phyloP scores from a whole-genome alignment of 2,113 vertebrate genomes.

The Rhinolophus sinicus region DNA sequence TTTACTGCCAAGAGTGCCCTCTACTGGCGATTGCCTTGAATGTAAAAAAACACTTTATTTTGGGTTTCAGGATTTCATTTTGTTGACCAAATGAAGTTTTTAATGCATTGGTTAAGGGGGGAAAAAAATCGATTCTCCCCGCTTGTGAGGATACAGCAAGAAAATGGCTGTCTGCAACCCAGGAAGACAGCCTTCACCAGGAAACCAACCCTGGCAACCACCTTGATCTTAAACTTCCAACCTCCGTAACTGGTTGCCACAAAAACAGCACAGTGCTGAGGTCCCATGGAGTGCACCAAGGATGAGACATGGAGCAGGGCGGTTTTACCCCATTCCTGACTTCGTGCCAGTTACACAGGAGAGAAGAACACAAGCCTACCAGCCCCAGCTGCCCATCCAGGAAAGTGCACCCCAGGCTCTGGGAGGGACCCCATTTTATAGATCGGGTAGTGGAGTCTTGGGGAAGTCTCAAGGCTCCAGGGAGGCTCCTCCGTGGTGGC shows the following conservation, averaged over 20 bases:
- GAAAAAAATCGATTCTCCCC: no score
- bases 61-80: not conserved
- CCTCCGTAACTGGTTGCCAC: not conserved
- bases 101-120: not conserved
- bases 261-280: not conserved
- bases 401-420: not conserved
- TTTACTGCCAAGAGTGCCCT: conserved; percentile 69
- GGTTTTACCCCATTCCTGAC: not conserved
- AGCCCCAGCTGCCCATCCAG: not conserved
- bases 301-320: not conserved
- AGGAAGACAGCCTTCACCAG: no score
- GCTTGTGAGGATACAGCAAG: no score
- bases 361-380: not conserved
- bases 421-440: not conserved
- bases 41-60: not conserved
- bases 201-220: no score
- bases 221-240: no score
- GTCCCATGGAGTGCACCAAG: not conserved
- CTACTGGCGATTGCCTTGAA: conserved; percentile 72
- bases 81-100: not conserved
- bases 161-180: no score
- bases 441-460: not conserved
- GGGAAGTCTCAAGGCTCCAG: not conserved
- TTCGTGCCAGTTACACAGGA: not conserved
- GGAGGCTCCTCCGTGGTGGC: not conserved